phyloP scores from a whole-genome alignment of 2,888 invertebrate species.

The Leptopilina myrica region DNA sequence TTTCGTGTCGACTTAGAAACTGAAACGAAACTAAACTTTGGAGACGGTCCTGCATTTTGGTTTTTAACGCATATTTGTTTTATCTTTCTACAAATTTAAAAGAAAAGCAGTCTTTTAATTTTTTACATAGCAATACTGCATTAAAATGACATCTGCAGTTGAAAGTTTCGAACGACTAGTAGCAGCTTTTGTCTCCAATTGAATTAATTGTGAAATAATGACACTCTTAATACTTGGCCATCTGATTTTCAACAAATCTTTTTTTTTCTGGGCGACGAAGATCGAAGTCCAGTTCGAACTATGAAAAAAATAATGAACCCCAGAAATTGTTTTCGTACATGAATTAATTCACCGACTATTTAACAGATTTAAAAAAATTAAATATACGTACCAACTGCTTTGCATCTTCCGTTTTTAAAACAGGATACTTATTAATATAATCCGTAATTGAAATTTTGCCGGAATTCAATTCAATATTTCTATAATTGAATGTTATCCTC shows the following conservation, averaged over 20 bases:
- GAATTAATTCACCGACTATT: background rate
- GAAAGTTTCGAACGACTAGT: no score
- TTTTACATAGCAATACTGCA: no score
- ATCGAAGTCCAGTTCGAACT: background rate
- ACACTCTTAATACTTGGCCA: background rate
- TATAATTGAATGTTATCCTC: background rate
- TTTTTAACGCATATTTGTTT: no score
- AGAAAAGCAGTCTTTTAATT: no score
- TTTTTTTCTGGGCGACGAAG: background rate
- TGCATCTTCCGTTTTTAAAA: conserved; percentile 14
- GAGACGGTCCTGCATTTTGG: no score
- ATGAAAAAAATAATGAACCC: background rate
- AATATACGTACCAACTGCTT: background rate
- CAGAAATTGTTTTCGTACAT: background rate
- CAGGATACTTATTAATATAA: conserved; percentile 5
- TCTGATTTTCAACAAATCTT: background rate
- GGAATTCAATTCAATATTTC: background rate
- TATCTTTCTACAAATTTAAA: no score
- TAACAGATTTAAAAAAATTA: background rate
- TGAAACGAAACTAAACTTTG: no score
- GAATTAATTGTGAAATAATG: background rate
- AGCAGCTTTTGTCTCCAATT: background rate
- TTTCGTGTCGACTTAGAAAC: no score
- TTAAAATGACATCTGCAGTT: no score
- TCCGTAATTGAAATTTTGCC: conserved; percentile 1